phyloP scores from a whole-genome alignment of 2,888 invertebrate species.

The Melanostoma scalare region DNA sequence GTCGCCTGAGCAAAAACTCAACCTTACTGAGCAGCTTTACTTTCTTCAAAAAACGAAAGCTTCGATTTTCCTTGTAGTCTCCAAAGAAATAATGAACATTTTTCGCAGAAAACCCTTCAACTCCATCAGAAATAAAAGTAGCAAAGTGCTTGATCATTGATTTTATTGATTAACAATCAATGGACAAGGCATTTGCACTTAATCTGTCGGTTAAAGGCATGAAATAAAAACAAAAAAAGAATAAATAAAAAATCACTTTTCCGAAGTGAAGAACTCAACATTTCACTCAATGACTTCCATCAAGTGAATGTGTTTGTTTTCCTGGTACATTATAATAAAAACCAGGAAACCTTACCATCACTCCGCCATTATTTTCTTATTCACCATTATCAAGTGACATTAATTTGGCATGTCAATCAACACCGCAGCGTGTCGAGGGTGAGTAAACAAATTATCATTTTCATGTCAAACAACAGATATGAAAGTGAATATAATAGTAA shows the following conservation, averaged over 20 bases:
- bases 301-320: not conserved
- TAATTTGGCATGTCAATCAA: constrained; percentile 64
- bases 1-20: too few relatives aligned
- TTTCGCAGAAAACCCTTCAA: too few relatives aligned
- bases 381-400: constrained; percentile 37
- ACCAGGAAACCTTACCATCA: constrained; percentile 12
- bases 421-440: constrained; percentile 6
- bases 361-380: constrained; percentile 27
- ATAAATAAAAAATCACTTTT: not conserved
- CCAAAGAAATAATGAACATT: too few relatives aligned
- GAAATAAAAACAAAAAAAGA: too few relatives aligned
- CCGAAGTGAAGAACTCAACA: not conserved
- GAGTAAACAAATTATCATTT: constrained; percentile 55
- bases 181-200: too few relatives aligned
- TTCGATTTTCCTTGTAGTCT: too few relatives aligned
- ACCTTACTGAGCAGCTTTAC: too few relatives aligned
- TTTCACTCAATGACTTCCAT: not conserved
- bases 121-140: too few relatives aligned
- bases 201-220: too few relatives aligned
- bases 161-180: too few relatives aligned
- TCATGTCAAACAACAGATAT: constrained; percentile 6
- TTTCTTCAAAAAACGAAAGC: too few relatives aligned
- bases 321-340: not conserved
- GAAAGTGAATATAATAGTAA: constrained; percentile 22
- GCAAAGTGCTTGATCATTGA: too few relatives aligned